Conservation (phyloP, 2,888 invertebrate genomes). For the Spodoptera picta region DNA sequence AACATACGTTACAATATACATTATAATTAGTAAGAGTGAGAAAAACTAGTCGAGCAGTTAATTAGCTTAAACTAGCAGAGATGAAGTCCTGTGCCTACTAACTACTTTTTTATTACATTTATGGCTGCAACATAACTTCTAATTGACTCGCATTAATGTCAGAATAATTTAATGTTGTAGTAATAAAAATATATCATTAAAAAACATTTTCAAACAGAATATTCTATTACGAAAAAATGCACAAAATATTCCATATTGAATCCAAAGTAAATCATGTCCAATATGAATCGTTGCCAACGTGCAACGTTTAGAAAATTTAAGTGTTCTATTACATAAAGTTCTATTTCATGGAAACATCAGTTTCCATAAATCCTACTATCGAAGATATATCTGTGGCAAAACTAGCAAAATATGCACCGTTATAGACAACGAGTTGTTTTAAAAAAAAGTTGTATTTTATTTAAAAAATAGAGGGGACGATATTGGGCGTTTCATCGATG, state of each 20-base stretch:
- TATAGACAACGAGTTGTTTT: no score
- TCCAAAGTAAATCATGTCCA: conserved; percentile 41
- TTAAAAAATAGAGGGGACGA: background rate
- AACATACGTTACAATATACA: background rate
- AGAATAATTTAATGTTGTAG: no score
- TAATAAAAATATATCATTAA: conserved; percentile 7
- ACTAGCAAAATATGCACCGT: background rate
- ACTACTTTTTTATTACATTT: no score
- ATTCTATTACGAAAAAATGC: conserved; percentile 22
- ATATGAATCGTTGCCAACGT: conserved; percentile 42
- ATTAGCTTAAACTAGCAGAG: background rate
- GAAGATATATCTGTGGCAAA: conserved; percentile 11
- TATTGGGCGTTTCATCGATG: background rate
- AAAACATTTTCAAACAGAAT: background rate
- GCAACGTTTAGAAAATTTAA: conserved; percentile 35
- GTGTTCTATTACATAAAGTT: conserved; percentile 41
- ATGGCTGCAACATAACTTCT: no score
- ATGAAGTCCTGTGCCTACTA: no score
- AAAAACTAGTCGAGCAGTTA: conserved; percentile 28
- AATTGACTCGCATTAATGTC: no score
- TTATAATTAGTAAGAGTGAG: background rate
- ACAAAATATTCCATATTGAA: conserved; percentile 30
- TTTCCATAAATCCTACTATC: conserved; percentile 30
- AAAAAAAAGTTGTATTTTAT: no score
- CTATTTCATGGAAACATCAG: conserved; percentile 31